Evolutionary conservation across 2,797 vertebrate species (phyloP).

Genomic region (Gambelia wislizenii): DNA sequence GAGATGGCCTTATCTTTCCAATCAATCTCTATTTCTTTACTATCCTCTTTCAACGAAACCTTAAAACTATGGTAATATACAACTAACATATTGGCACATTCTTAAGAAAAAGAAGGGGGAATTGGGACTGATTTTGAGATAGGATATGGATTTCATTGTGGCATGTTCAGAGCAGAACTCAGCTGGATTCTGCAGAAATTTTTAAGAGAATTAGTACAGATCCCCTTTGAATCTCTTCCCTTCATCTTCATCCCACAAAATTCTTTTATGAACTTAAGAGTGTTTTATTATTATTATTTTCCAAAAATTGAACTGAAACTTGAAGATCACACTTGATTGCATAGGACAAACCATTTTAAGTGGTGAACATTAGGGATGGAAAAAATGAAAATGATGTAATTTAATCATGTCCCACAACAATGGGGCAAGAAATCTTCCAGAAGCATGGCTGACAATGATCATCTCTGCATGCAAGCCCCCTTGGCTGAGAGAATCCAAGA

Average conservation of each 20-base stretch:
- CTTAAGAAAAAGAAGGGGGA: background rate
- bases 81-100: slow-evolving; percentile 7
- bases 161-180: slow-evolving; percentile 44
- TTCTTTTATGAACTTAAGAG: slow-evolving; percentile 58
- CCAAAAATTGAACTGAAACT: slow-evolving; percentile 68
- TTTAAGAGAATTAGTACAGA: slow-evolving; percentile 70
- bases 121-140: background rate
- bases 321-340: slow-evolving; percentile 77
- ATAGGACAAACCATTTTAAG: slow-evolving; percentile 76
- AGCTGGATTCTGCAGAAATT: slow-evolving; percentile 66
- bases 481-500: slow-evolving; percentile 66
- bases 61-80: slow-evolving; percentile 2
- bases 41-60: background rate
- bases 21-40: background rate
- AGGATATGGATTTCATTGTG: slow-evolving; percentile 47
- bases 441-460: slow-evolving; percentile 66
- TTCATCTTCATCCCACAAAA: slow-evolving; percentile 74
- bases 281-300: slow-evolving; percentile 69
- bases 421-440: slow-evolving; percentile 68
- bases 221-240: slow-evolving; percentile 61
- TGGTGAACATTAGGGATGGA: slow-evolving; percentile 74
- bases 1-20: background rate
- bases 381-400: slow-evolving; percentile 80
- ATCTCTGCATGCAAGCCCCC: slow-evolving; percentile 65
- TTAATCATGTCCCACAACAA: slow-evolving; percentile 75